Evolutionary conservation across 2,888 invertebrate genomes (phyloP).

Genomic region (Clusia tigrina): DNA sequence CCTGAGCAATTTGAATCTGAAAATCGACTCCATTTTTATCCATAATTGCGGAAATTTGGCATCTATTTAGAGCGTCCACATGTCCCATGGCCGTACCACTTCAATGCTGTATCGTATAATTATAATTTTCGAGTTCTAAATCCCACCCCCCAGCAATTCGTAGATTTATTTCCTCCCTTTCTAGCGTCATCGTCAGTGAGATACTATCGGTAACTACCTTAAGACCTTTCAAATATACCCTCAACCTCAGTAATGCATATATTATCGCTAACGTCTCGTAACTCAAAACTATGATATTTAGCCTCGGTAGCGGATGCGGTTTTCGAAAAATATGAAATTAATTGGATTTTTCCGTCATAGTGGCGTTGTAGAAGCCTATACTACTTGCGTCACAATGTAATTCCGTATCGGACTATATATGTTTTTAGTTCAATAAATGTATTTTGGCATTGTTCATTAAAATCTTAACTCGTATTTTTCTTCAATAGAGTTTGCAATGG

Average conservation of each 20-base stretch:
- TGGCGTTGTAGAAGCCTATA: slow-evolving; percentile 20
- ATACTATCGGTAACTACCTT: slow-evolving; percentile 29
- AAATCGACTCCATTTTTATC: slow-evolving; percentile 17
- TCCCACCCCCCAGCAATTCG: slow-evolving; percentile 24
- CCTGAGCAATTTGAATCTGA: slow-evolving; percentile 28
- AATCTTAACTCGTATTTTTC: slow-evolving; percentile 2
- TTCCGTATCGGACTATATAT: neutral
- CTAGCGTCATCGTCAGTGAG: slow-evolving; percentile 28
- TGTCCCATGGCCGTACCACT: slow-evolving; percentile 20
- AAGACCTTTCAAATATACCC: slow-evolving; percentile 25
- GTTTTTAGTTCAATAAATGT: neutral
- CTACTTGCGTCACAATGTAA: slow-evolving; percentile 11
- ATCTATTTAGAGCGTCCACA: slow-evolving; percentile 25
- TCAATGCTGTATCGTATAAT: slow-evolving; percentile 27
- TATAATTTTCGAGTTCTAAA: slow-evolving; percentile 20
- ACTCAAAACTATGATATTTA: slow-evolving; percentile 51
- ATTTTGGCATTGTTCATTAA: neutral
- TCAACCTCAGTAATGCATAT: slow-evolving; percentile 29
- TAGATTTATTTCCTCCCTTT: slow-evolving; percentile 44
- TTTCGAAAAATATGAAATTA: slow-evolving; percentile 17
- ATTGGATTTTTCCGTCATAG: slow-evolving; percentile 19
- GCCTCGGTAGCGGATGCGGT: slow-evolving; percentile 15
- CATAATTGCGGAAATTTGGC: slow-evolving; percentile 12
- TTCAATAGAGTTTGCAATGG: slow-evolving; percentile 16
- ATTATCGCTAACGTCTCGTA: slow-evolving; percentile 41